Evolutionary conservation across 2,113 vertebrate species (phyloP), one percentile per base, ranked within the genome.

Genomic region (Vulpes vulpes): DNA sequence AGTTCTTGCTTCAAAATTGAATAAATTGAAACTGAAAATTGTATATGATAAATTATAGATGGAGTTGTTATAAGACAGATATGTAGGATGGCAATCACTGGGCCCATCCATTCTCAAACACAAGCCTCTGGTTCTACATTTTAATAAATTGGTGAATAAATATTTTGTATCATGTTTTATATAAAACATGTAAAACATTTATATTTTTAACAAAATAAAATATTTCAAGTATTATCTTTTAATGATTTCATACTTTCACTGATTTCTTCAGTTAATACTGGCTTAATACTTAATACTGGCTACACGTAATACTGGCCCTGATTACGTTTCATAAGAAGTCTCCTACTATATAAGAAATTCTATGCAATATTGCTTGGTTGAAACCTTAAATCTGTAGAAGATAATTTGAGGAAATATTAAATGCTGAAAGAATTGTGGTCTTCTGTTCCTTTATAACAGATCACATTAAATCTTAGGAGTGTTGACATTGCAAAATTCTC

Each of bases 371-470:
- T 88, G n/a, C 80, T 84, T 90, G 53, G 86, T 79, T 87, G 76
- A 96, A 96, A 69, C 4, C 6, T 96, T 85, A 91, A 94, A 92
- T 60, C 43, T 74, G 25, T 83, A 23, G 43, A 55, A 38, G 22
- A 53, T 64, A 59, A 81, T 88, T 96, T 97, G 67, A 82, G 86
- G 62, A 88, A 92, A 89, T 89, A 89, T 22, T 90, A 94, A 86
- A 88, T 92, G 11, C 59, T 81, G 57, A 71, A 86, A 93, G 64
- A 94, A 84, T 57, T 65, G 22, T 94, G 51, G 5, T 19, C 91
- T 93, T 80, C 57, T 51, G 30, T 96, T 94, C 92, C 53, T 92
- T 94, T 96, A 71, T 71, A 90, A 55, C 43, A 87, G 35, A 73
- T 79, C 87, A 95, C 79, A 71, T 92, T 84, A 86, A 90, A 89